Conservation (phyloP, 2,797 vertebrate species). For the Antrozous pallidus region DNA sequence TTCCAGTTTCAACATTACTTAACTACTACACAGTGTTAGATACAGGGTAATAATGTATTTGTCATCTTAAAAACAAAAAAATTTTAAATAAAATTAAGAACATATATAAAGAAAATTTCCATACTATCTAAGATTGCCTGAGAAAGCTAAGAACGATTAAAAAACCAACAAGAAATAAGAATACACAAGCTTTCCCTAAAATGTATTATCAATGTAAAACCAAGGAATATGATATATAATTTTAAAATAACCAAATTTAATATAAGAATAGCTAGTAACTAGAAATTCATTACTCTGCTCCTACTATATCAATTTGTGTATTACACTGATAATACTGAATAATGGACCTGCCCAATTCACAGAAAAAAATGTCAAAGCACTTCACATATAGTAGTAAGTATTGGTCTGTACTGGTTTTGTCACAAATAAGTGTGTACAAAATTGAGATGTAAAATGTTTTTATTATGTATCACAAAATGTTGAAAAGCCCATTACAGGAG, state of each 20-base stretch:
- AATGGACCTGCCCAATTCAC: neutral
- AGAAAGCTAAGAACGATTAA: conserved; percentile 17
- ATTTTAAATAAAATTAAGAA: neutral
- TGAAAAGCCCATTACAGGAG: neutral
- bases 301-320: neutral
- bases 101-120: neutral
- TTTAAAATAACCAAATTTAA: conserved; percentile 22
- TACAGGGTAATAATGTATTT: neutral
- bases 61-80: neutral
- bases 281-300: neutral
- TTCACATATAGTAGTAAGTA: neutral
- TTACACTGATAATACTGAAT: neutral
- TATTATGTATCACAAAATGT: neutral
- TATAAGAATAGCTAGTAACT: neutral
- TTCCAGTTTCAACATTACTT: neutral
- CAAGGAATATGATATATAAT: neutral
- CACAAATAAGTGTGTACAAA: neutral
- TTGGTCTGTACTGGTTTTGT: neutral
- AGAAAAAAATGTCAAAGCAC: neutral
- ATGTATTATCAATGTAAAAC: neutral
- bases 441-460: neutral
- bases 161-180: neutral
- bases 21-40: neutral
- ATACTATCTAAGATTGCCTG: neutral
- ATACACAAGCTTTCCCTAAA: neutral